Conservation (phyloP, 2,888 invertebrate species). For the Psylliodes chrysocephalus region DNA sequence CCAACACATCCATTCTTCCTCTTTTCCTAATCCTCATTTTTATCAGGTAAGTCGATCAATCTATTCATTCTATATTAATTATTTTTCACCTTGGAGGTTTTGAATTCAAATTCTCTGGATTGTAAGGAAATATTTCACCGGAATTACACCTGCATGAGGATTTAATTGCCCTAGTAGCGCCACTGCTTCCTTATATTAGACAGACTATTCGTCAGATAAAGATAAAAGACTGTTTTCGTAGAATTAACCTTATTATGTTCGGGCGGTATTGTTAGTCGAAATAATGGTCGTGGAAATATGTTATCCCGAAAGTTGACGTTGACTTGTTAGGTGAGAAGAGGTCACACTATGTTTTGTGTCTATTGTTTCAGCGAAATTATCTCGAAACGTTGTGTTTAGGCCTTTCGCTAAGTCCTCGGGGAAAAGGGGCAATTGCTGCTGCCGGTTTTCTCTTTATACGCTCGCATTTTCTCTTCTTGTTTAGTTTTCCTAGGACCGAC, state of each 20-base stretch:
- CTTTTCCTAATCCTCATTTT: too few relatives aligned
- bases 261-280: slow-evolving; percentile 31
- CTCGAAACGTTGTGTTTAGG: slow-evolving; percentile 48
- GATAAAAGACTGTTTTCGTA: slow-evolving; percentile 39
- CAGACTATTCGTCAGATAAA: slow-evolving; percentile 34
- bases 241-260: slow-evolving; percentile 40
- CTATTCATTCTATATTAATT: too few relatives aligned
- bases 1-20: too few relatives aligned
- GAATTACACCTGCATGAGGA: too few relatives aligned
- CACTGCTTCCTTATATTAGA: slow-evolving; percentile 22
- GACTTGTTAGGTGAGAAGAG: slow-evolving; percentile 40
- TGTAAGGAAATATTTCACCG: too few relatives aligned
- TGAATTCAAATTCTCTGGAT: too few relatives aligned
- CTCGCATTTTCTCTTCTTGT: not conserved
- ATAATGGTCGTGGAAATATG: slow-evolving; percentile 41
- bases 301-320: slow-evolving; percentile 43
- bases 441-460: not conserved
- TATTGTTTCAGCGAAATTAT: slow-evolving; percentile 55
- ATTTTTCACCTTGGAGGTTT: too few relatives aligned
- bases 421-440: slow-evolving; percentile 21
- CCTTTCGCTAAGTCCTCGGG: slow-evolving; percentile 53
- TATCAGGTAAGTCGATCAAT: too few relatives aligned
- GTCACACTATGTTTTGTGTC: slow-evolving; percentile 42
- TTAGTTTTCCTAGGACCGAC: not conserved
- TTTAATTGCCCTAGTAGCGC: too few relatives aligned